Percentiles rank a stretch among this genome's conserved stretches.
Conservation (phyloP, 2,797 vertebrate genomes). For the Chiloscyllium punctatum region DNA sequence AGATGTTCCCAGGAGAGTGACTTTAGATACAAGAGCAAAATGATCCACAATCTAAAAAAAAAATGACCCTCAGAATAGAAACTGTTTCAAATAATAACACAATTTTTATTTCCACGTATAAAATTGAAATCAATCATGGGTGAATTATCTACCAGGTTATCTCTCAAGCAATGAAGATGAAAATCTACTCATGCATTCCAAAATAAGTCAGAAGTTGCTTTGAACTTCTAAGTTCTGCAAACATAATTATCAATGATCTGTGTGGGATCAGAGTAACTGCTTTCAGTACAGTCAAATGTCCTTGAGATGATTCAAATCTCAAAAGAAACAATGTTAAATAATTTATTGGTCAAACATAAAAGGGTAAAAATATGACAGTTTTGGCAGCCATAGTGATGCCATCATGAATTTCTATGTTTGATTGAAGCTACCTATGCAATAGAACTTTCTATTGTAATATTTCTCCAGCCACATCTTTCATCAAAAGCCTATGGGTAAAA, state of each 20-base stretch:
- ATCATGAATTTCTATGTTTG: not conserved
- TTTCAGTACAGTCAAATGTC: not conserved
- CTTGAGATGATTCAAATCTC: not conserved
- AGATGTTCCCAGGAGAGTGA: not conserved
- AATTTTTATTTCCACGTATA: not conserved
- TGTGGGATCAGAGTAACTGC: not conserved
- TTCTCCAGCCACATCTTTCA: not conserved
- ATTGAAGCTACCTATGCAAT: not conserved
- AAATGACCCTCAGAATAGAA: not conserved
- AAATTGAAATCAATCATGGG: not conserved
- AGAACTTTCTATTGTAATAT: not conserved
- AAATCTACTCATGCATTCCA: not conserved
- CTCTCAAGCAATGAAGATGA: not conserved
- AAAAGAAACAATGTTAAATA: not conserved
- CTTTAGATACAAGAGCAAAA: not conserved
- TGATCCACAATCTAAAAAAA: not conserved
- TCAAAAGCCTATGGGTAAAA: not conserved
- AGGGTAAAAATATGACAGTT: not conserved
- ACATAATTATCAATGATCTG: not conserved
- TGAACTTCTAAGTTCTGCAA: not conserved
- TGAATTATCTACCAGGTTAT: not conserved
- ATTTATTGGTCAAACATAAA: not conserved
- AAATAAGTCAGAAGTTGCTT: not conserved
- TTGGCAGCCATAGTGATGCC: not conserved
- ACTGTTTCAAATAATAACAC: not conserved